Percentiles rank a stretch among this genome's conserved stretches.
These are phyloP conservation scores for Emydocephalus ijimae DNA, from an alignment of 2,113 vertebrate genomes.

Conservation along the genomic window DNA sequence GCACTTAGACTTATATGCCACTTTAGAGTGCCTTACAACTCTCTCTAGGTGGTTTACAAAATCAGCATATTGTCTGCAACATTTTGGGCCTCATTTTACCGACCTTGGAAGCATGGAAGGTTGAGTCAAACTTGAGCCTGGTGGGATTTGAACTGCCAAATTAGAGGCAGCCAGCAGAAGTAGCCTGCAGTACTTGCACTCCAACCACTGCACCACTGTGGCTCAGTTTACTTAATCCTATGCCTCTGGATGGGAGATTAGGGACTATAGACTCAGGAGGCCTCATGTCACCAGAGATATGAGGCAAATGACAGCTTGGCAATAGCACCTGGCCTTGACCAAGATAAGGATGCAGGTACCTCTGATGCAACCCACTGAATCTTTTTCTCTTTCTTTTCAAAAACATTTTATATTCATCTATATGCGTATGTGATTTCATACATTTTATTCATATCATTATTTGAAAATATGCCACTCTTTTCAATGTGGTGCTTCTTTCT, in stretches of 20 bases:
- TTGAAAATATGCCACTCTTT: neutral
- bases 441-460: neutral
- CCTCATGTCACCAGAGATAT: neutral
- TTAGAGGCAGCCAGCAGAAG: no score
- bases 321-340: neutral
- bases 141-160: no score
- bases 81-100: no score
- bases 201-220: no score
- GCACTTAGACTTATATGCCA: no score
- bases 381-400: neutral
- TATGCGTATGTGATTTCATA: neutral
- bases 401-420: neutral
- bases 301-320: neutral
- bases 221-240: neutral
- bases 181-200: no score
- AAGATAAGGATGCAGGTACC: neutral
- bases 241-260: neutral
- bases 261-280: neutral
- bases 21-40: no score
- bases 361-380: neutral
- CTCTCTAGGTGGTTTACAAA: no score
- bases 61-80: no score
- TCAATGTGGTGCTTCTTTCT: neutral
- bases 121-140: no score
- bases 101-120: no score